Conservation (phyloP, 2,888 invertebrate species). For the Elgonia sp. region DNA sequence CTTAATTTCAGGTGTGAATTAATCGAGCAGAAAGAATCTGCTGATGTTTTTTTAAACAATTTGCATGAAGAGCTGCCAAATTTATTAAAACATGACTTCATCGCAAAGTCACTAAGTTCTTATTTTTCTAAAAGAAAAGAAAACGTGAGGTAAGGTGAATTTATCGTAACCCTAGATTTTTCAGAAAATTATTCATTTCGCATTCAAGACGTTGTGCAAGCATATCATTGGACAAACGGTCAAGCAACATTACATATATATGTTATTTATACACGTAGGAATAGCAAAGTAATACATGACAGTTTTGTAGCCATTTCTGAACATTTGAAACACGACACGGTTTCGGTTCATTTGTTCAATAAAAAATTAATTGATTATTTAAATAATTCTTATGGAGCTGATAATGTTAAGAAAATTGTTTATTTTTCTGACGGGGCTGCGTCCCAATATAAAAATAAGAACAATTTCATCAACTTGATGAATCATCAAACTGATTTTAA, state of each 20-base stretch:
- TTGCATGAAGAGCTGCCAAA: neutral
- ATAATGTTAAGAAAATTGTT: constrained; percentile 13
- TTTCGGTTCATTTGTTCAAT: constrained; percentile 6
- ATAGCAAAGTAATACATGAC: neutral
- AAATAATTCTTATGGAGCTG: neutral
- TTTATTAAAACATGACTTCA: constrained; percentile 1
- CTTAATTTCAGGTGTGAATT: neutral
- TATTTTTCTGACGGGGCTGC: constrained; percentile 33
- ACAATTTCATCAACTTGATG: constrained; percentile 24
- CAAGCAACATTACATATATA: constrained; percentile 11
- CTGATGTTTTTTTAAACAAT: constrained; percentile 1
- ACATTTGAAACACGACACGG: constrained; percentile 34
- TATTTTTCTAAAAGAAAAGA: constrained; percentile 1
- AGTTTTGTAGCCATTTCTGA: constrained; percentile 27
- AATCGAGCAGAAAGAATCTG: neutral
- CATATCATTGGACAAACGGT: constrained; percentile 20
- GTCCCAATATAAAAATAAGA: constrained; percentile 29
- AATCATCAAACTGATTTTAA: constrained; percentile 33
- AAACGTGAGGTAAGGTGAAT: neutral
- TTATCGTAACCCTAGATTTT: constrained; percentile 13
- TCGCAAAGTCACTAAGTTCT: neutral
- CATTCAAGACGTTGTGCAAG: constrained; percentile 14
- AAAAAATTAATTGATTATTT: constrained; percentile 26
- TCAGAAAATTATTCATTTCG: constrained; percentile 17
- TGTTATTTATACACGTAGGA: neutral